A percentile compares a stretch with the other conserved stretches of the same genome.
These are phyloP conservation scores for Brachionus koreanus DNA, from an alignment of 1,140 invertebrate genomes.

Conservation along the genomic window DNA sequence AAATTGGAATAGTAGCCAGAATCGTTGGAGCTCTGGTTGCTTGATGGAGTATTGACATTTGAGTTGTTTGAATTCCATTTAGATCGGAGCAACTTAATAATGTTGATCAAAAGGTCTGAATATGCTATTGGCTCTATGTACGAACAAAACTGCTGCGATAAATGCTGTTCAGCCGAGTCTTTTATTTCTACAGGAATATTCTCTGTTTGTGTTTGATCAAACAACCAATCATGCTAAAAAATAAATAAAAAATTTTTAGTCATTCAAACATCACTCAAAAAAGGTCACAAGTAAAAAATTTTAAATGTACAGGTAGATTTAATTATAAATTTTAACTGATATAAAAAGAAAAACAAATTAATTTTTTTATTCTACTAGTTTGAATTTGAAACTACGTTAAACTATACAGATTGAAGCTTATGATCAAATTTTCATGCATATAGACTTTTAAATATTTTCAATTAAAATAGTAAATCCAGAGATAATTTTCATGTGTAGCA, in stretches of 20 bases:
- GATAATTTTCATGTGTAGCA: no score
- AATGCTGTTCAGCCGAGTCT: conserved; percentile 16
- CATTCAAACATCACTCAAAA: no score
- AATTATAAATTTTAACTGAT: no score
- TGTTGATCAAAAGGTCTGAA: not conserved
- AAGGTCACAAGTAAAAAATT: no score
- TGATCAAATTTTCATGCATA: no score
- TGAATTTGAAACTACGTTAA: no score
- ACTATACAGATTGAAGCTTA: no score
- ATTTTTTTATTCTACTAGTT: no score
- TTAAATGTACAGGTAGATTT: no score
- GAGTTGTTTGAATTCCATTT: conserved; percentile 19
- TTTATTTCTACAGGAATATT: conserved; percentile 18
- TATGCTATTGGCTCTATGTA: conserved; percentile 7
- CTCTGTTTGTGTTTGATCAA: conserved; percentile 23
- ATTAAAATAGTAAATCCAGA: no score
- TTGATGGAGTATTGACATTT: not conserved
- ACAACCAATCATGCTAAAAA: conserved; percentile 38
- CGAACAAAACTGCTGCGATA: conserved; percentile 21
- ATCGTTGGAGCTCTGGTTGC: not conserved
- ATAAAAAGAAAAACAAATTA: no score
- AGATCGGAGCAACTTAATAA: not conserved
- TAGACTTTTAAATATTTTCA: no score
- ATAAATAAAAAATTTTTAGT: not conserved
- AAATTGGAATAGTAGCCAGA: not conserved